These are phyloP conservation scores for Scyliorhinus canicula DNA, from an alignment of 2,797 vertebrate genomes.

Conservation along the genomic window DNA sequence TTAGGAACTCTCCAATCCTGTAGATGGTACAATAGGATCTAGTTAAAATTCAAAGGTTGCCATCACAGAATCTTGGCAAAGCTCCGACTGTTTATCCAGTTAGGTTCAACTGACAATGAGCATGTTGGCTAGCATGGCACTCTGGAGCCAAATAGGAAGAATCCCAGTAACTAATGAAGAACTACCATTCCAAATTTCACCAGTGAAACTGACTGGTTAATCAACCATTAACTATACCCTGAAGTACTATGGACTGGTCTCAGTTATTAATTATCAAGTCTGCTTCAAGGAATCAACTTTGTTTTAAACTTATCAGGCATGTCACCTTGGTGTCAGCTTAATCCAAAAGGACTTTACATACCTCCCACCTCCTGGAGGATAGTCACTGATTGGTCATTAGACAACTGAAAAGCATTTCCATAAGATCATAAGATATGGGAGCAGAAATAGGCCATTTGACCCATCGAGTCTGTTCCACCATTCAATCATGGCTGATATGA, in stretches of 20 bases:
- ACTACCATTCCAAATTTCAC: neutral
- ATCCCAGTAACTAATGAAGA: neutral
- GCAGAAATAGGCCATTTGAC: too few relatives aligned
- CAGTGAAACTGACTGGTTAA: neutral
- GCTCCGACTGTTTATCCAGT: neutral
- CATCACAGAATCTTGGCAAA: neutral
- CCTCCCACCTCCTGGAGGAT: neutral
- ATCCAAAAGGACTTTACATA: neutral
- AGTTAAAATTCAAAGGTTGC: neutral
- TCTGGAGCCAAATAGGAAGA: neutral
- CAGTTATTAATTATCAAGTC: neutral
- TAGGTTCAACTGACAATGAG: neutral
- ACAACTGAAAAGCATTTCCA: neutral
- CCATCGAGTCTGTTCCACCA: too few relatives aligned
- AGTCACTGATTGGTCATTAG: neutral
- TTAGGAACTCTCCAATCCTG: neutral
- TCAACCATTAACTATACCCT: neutral
- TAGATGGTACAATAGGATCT: neutral
- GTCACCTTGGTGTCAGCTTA: neutral
- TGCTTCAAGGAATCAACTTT: neutral
- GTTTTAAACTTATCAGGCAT: neutral
- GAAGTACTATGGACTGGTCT: too few relatives aligned
- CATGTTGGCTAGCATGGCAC: neutral
- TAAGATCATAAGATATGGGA: too few relatives aligned
- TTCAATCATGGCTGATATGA: too few relatives aligned